Percentiles rank a stretch among this genome's conserved stretches.
phyloP scores from a whole-genome alignment of 2,797 vertebrate genomes.

The Carapus acus region DNA sequence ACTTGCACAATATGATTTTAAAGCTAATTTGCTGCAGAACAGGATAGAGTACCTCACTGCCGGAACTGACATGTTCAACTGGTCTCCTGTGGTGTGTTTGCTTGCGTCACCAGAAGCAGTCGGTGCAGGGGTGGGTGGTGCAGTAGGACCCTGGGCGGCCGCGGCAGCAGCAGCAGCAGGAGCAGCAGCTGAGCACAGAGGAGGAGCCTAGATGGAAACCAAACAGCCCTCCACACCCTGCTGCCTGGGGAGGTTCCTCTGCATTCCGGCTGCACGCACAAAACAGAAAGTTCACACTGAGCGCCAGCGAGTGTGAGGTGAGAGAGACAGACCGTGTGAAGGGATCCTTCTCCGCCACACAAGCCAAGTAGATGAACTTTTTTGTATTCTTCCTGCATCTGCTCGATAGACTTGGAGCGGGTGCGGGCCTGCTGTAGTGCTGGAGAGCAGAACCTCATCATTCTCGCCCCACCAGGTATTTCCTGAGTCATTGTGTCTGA shows the following conservation, averaged over 20 bases:
- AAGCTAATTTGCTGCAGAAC: no score
- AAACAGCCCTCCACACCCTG: conserved; percentile 68
- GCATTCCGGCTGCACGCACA: conserved; percentile 58
- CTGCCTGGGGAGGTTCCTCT: conserved; percentile 57
- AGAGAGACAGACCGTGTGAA: conserved; percentile 7
- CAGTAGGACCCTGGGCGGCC: conserved; percentile 70
- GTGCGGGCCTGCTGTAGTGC: conserved; percentile 45
- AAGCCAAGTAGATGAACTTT: conserved; percentile 8
- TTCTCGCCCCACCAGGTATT: conserved; percentile 48
- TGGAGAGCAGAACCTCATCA: conserved; percentile 45
- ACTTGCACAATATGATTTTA: no score
- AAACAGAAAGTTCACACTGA: conserved; percentile 21
- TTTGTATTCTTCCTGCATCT: conserved; percentile 26
- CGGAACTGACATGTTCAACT: no score
- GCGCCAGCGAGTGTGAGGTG: conserved; percentile 41
- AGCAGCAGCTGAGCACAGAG: conserved; percentile 23
- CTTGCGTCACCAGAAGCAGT: background rate
- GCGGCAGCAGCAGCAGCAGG: conserved; percentile 2
- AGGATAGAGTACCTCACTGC: no score
- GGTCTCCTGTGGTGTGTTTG: conserved; percentile 1
- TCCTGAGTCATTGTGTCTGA: conserved; percentile 29
- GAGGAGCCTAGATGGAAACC: conserved; percentile 51
- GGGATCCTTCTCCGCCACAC: conserved; percentile 15
- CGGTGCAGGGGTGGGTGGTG: conserved; percentile 6
- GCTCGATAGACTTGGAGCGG: conserved; percentile 36